A percentile compares a stretch with the other conserved stretches of the same genome.
phyloP scores from a whole-genome alignment of 35 echinoderm and acorn worm species.

The Holothuria glaberrima region DNA sequence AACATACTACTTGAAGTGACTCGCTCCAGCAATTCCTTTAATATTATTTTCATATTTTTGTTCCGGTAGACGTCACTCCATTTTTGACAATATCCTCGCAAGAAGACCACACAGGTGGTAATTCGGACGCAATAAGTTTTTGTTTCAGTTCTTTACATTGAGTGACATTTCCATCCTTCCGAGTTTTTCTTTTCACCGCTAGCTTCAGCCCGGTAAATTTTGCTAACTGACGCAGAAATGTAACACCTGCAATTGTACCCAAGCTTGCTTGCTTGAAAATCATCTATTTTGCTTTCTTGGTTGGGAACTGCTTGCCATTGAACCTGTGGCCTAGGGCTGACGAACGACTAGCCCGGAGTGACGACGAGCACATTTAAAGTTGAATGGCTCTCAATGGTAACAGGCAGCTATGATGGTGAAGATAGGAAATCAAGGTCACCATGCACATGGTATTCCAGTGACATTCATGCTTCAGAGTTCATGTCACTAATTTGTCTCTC shows the following conservation, averaged over 20 bases:
- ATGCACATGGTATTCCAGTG: not conserved
- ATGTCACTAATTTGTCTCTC: not conserved
- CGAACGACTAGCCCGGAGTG: not conserved
- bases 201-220: slow-evolving; percentile 3
- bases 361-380: not conserved
- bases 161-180: slow-evolving; percentile 24
- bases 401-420: no score
- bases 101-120: slow-evolving; percentile 22
- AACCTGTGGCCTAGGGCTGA: not conserved
- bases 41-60: slow-evolving; percentile 15
- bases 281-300: not conserved
- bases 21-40: not conserved
- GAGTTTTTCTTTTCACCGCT: slow-evolving; percentile 6
- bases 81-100: slow-evolving; percentile 33
- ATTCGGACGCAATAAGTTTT: slow-evolving; percentile 42
- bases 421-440: no score
- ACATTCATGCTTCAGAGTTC: not conserved
- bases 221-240: slow-evolving; percentile 41
- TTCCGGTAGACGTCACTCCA: slow-evolving; percentile 29
- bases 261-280: not conserved
- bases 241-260: slow-evolving; percentile 43
- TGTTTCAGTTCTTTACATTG: slow-evolving; percentile 45
- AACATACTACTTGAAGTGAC: no score
- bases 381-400: slow-evolving; percentile 1
- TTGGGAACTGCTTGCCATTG: not conserved